Percentiles rank a stretch among this genome's conserved stretches.
Evolutionary conservation across 2,888 invertebrate genomes (phyloP).

Genomic region (Leptura quadrifasciata): DNA sequence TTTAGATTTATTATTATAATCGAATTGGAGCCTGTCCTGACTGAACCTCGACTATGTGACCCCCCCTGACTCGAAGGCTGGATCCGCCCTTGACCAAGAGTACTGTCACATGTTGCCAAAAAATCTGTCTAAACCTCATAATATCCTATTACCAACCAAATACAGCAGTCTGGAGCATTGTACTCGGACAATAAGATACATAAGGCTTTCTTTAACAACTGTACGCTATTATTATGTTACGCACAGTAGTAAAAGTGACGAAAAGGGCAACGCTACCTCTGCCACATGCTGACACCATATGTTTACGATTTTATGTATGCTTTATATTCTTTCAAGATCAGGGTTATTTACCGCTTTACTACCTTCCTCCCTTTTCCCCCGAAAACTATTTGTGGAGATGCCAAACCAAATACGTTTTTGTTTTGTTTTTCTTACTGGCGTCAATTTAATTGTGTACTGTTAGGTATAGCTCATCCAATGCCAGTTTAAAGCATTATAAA

Average conservation of each 20-base stretch:
- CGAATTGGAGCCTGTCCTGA: too few relatives aligned
- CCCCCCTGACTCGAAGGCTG: too few relatives aligned
- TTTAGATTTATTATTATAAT: too few relatives aligned
- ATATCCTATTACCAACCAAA: background rate
- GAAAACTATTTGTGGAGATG: background rate
- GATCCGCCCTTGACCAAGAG: background rate
- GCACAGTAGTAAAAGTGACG: background rate
- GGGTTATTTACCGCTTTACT: background rate
- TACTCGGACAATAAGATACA: background rate
- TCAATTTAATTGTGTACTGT: too few relatives aligned
- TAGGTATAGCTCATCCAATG: too few relatives aligned
- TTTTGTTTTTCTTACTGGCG: too few relatives aligned
- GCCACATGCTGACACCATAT: background rate
- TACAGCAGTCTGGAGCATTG: background rate
- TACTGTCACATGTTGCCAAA: background rate
- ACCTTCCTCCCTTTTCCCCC: background rate
- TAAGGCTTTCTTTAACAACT: background rate
- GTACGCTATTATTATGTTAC: too few relatives aligned
- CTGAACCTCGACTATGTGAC: too few relatives aligned
- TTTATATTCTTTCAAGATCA: background rate
- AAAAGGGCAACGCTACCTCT: background rate
- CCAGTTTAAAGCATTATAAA: too few relatives aligned
- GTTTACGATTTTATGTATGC: background rate
- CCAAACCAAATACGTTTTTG: background rate
- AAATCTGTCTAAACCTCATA: background rate